phyloP scores from a whole-genome alignment of 2,797 vertebrate species.

The Spizella passerina region DNA sequence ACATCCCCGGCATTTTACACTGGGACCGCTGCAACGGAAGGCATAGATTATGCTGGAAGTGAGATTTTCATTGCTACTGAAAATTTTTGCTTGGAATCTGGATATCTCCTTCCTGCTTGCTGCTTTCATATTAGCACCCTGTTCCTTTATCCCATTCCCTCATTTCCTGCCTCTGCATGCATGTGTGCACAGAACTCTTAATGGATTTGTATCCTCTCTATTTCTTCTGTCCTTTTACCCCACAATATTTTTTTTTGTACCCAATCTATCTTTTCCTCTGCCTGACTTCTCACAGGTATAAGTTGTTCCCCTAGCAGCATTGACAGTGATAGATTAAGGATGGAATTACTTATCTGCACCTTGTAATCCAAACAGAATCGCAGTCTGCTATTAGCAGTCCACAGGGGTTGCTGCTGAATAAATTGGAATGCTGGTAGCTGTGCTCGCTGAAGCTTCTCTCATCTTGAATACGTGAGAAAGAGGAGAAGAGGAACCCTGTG shows the following conservation, averaged over 20 bases:
- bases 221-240: neutral
- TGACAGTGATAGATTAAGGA: conserved; percentile 36
- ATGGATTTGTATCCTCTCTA: neutral
- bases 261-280: neutral
- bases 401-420: conserved; percentile 37
- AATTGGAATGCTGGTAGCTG: conserved; percentile 43
- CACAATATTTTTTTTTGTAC: neutral
- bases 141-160: neutral
- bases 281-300: neutral
- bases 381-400: conserved; percentile 18
- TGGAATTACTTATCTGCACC: conserved; percentile 11
- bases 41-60: neutral
- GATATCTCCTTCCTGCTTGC: neutral
- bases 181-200: neutral
- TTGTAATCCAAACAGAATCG: conserved; percentile 22
- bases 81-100: neutral
- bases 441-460: conserved; percentile 27
- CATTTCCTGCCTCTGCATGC: neutral
- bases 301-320: neutral
- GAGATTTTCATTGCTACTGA: neutral
- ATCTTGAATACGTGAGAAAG: neutral
- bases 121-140: neutral
- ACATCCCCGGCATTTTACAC: neutral
- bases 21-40: neutral
- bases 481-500: neutral